A percentile compares a stretch with the other conserved stretches of the same genome.
phyloP scores from a whole-genome alignment of 2,797 vertebrate genomes.

The Clarias pachynema region DNA sequence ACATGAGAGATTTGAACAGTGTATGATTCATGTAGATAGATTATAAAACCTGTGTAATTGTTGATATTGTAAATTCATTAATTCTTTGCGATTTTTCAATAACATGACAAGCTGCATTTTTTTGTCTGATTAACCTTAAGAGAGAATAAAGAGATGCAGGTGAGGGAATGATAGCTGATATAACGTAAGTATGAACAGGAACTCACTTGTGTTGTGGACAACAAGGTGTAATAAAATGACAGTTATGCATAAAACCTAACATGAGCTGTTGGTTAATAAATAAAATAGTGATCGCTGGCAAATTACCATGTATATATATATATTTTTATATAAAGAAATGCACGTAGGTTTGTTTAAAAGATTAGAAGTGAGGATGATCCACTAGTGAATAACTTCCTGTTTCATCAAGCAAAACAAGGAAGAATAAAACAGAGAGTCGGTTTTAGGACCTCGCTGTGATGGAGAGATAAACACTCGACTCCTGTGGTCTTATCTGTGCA shows the following conservation, averaged over 20 bases:
- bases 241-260: background rate
- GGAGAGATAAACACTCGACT: constrained; percentile 17
- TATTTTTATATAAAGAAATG: background rate
- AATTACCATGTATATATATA: too few relatives aligned
- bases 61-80: background rate
- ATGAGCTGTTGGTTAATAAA: background rate
- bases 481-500: constrained; percentile 36
- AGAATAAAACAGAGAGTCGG: background rate
- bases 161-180: background rate
- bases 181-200: background rate
- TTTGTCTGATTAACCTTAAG: background rate
- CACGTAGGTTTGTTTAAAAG: background rate
- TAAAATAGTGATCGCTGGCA: background rate
- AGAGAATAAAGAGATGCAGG: background rate
- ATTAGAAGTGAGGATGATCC: background rate
- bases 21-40: background rate
- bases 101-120: background rate
- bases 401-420: background rate
- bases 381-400: background rate
- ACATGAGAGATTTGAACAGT: too few relatives aligned
- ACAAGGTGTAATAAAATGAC: background rate
- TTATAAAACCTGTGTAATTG: background rate
- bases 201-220: background rate
- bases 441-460: background rate
- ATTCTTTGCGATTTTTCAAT: background rate